Evolutionary conservation across 2,113 vertebrate species (phyloP).

Genomic region (Nymphicus hollandicus): DNA sequence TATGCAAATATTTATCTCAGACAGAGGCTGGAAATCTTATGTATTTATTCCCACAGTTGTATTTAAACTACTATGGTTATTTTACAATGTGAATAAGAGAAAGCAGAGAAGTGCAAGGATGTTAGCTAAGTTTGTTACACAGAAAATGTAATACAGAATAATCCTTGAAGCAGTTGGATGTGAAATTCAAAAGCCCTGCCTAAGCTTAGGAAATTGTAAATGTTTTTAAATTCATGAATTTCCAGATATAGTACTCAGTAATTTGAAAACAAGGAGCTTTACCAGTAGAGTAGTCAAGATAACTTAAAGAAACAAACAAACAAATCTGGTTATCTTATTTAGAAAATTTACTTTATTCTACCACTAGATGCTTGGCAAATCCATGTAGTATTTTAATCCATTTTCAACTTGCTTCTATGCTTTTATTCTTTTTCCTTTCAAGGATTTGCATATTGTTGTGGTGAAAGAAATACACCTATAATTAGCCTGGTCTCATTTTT

Average conservation of each 20-base stretch:
- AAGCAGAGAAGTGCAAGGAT: slow-evolving; percentile 21
- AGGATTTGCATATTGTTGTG: not conserved
- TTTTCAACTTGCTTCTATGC: not conserved
- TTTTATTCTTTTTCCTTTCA: not conserved
- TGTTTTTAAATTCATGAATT: slow-evolving; percentile 46
- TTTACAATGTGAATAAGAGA: slow-evolving; percentile 38
- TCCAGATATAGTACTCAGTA: not conserved
- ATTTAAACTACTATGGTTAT: slow-evolving; percentile 29
- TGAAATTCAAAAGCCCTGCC: slow-evolving; percentile 39
- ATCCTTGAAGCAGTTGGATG: slow-evolving; percentile 50
- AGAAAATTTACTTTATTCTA: not conserved
- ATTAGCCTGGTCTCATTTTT: not conserved
- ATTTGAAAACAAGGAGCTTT: not conserved
- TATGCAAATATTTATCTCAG: slow-evolving; percentile 55
- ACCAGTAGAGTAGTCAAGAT: not conserved
- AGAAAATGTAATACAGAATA: slow-evolving; percentile 42
- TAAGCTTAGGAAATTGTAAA: not conserved
- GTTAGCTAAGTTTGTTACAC: slow-evolving; percentile 34
- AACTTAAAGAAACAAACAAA: not conserved
- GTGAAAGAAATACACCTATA: not conserved
- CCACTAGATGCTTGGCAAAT: not conserved
- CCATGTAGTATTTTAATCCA: not conserved
- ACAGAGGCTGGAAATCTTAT: slow-evolving; percentile 36
- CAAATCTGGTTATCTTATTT: not conserved
- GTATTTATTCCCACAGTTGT: slow-evolving; percentile 37